A percentile compares a stretch with the other conserved stretches of the same genome.
phyloP scores from a whole-genome alignment of 1,140 invertebrate genomes.

The Colletes latitarsis region DNA sequence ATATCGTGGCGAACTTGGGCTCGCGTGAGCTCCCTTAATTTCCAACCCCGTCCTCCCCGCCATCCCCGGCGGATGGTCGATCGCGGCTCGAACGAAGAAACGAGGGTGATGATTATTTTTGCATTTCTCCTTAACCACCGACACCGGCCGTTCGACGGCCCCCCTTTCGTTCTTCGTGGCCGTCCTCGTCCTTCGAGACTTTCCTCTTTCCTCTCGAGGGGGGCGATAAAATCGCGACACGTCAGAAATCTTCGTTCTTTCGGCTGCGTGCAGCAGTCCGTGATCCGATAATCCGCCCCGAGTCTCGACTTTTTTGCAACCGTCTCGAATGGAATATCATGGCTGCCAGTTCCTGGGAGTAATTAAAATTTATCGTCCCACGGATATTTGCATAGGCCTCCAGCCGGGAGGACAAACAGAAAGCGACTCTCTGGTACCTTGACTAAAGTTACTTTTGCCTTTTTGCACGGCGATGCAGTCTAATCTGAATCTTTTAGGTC shows the following conservation, averaged over 20 bases:
- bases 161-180: neutral
- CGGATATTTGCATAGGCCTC: neutral
- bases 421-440: neutral
- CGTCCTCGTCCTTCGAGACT: neutral
- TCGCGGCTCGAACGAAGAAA: constrained; percentile 11
- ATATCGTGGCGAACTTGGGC: constrained; percentile 37
- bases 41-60: constrained; percentile 16
- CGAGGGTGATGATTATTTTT: constrained; percentile 62
- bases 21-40: constrained; percentile 64
- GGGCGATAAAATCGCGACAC: constrained; percentile 28
- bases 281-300: constrained; percentile 20
- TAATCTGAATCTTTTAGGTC: too few species aligned
- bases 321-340: constrained; percentile 4
- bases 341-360: neutral
- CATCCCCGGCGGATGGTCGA: neutral
- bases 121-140: constrained; percentile 47
- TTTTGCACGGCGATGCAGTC: too few species aligned
- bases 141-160: constrained; percentile 3
- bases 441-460: too few species aligned
- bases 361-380: neutral
- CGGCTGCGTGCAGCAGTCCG: neutral
- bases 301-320: constrained; percentile 21
- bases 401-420: neutral
- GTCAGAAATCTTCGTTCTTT: neutral
- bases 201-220: neutral